Base-by-base conservation (phyloP, 2,888 invertebrate species). In the Trichogramma evanescens region DNA sequence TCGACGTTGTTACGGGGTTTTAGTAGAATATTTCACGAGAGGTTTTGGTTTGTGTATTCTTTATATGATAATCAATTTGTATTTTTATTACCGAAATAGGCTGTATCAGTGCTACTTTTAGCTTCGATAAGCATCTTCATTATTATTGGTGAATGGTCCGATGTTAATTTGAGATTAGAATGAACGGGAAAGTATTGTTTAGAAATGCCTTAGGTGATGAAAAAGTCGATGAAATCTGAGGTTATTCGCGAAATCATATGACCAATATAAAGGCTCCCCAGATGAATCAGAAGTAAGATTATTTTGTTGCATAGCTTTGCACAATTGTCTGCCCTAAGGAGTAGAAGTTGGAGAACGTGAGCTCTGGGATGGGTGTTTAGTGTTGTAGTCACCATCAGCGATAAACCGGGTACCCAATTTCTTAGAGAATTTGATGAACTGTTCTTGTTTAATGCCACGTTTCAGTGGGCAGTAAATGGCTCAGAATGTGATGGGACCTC, bases 221-320 rank as follows among this genome's bases (percentile, higher is more conserved):
- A n/a, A 3, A 55, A 55, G 13, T 55, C 55, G 4, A 55, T 55
- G 38, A 55, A 4, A 5, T 55, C 55, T 10, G 45, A 46, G 5
- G 46, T 45, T 46, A n/a, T 55, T 45, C 3, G 6, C 26, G 4
- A 5, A 38, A 26, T 55, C 45, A 8, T 3, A 6, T 9, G 55
- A 4, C 55, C 67, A 69, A 59, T 68, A 65, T 5, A 64, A 67
- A 13, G 68, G 66, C 57, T 62, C 45, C 4, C 63, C 61, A 5
- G 58, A 61, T n/a, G 67, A 65, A 9, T 57, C 9, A 7, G 7
- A 41, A 3, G 43, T n/a, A n/a, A 9, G 42, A 63, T 48, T 46
- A 4, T 38, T 26, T 5, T 42, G n/a, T 10, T 42, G 7, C 10
- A 61, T 49, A 4, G 53, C 43, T 61, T 54, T 43, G 1, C 26